Evolutionary conservation across 2,888 invertebrate genomes (phyloP), one percentile per base, ranked within the genome.

Genomic region (Hyposoter didymator): DNA sequence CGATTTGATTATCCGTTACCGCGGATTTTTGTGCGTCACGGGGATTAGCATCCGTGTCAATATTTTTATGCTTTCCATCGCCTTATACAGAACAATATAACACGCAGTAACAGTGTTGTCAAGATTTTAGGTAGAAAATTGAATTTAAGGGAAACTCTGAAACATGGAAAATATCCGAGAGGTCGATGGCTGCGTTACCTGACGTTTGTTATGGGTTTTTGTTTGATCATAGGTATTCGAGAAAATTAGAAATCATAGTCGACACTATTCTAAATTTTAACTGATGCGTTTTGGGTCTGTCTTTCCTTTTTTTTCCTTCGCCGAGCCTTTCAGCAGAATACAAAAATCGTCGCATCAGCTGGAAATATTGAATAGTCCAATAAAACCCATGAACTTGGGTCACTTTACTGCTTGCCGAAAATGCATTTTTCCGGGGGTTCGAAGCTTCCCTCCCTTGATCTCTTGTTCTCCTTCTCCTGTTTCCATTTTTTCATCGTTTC

Each of bases 401-500:
- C 49, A 35, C 76, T 85, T 85, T 83, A 85, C 74, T 80, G 73
- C 80, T 78, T 45, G 62, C 67, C 69, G 64, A 80, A 83, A 69
- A 73, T 35, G 62, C 74, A 80, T 78, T 64, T 62, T 14, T 43
- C n/a, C 3, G 45, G 28, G 52, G n/a, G n/a, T 74, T 67, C 62
- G 3, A 17, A 69, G 35, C 22, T 76, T 80, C 12, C 19, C 55
- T 74, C 43, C 43, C 47, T 66, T 45, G 39, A n/a, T 78, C 22
- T 52, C 66, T 35, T 14, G n/a, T 49, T 69, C n/a, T 49, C 43
- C 35, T 47, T 72, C 64, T 22, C n/a, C 2, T 52, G 10, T 39
- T 78, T 52, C 45, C 7, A 22, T 39, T 78, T 67, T 49, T 66
- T 49, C 14, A n/a, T 78, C 17, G 4, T 67, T 45, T 17, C 45